phyloP scores from a whole-genome alignment of 1,140 invertebrate genomes.

The Cotesia typhae region DNA sequence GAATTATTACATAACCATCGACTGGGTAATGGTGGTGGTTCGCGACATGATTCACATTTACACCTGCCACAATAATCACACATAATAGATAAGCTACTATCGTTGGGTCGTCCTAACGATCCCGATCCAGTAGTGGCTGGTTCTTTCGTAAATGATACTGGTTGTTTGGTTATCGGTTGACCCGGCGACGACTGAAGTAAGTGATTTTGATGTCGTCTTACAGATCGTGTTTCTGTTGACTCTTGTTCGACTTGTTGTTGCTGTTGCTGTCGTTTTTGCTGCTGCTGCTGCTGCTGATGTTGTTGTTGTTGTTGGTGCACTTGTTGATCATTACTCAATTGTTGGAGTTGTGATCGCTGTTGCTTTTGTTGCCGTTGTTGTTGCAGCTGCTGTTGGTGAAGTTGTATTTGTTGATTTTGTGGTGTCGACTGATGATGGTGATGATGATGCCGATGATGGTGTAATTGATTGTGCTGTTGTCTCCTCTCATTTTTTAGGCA shows the following conservation, averaged over 20 bases:
- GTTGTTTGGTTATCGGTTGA: conserved; percentile 68
- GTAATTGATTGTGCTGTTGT: conserved; percentile 45
- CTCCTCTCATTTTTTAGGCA: conserved; percentile 55
- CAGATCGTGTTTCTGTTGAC: conserved; percentile 48
- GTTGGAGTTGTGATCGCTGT: too few relatives aligned
- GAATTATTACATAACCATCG: conserved; percentile 88
- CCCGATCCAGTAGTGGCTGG: conserved; percentile 54
- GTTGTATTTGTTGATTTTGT: conserved; percentile 45
- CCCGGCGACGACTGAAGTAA: conserved; percentile 49
- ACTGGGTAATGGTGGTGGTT: conserved; percentile 82
- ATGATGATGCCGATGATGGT: conserved; percentile 33
- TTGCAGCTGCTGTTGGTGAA: conserved; percentile 41
- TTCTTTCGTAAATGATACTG: conserved; percentile 69
- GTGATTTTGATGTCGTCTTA: conserved; percentile 47
- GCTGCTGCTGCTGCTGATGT: too few relatives aligned
- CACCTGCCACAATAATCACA: conserved; percentile 87
- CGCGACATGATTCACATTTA: conserved; percentile 85
- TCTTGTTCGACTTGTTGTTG: conserved; percentile 38
- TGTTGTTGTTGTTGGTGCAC: too few relatives aligned
- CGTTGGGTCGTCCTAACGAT: conserved; percentile 46
- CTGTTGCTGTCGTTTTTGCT: too few relatives aligned
- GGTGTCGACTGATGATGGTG: conserved; percentile 46
- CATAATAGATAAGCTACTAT: conserved; percentile 73
- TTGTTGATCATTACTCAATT: too few relatives aligned
- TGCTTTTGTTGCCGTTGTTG: too few relatives aligned